Evolutionary conservation across 1,140 invertebrate genomes (phyloP), one percentile per base, ranked within the genome.

Genomic region (Drosophila suzukii): DNA sequence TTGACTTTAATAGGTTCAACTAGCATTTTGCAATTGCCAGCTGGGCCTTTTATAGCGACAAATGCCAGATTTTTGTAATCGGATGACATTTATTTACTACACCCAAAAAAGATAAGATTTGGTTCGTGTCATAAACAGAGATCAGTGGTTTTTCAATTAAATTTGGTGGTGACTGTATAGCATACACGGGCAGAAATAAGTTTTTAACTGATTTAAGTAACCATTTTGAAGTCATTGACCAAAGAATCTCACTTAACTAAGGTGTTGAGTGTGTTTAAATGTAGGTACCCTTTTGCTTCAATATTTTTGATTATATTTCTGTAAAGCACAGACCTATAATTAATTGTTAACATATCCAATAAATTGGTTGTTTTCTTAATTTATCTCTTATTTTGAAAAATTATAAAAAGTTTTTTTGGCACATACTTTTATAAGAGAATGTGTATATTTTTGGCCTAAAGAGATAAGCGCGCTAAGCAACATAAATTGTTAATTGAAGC

Each of bases 51-150:
- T 75, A 75, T 75, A 75, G 60, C 36, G 32, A 60, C 13, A 36
- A 49, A 27, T 49, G 13, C 6, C 20, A 30, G 57, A 58, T 75
- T 61, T 78, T 54, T 61, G 67, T 57, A 15, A 34, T 47, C 50
- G 17, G 39, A 50, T 39, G 59, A 80, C 65, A 46, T 38, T 77
- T 80, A 68, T 83, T 82, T 88, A 78, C 66, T 58, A 88, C 51
- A 58, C 54, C 49, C 8, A 46, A 43, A 41, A 10, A 17, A 76
- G 82, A 86, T 86, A 82, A 86, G 82, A 85, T 85, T 85, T 39
- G 53, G 17, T 10, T 50, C 39, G 38, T 65, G 63, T 75, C 80
- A 68, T n/a, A 34, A 68, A 34, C 15, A 54, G 15, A 56, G 41
- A 47, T 70, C 34, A 34, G 24, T 17, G 39, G n/a, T 24, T 24